These are phyloP conservation scores for Pandion haliaetus DNA, from an alignment of 2,113 vertebrate genomes.

Conservation along the genomic window DNA sequence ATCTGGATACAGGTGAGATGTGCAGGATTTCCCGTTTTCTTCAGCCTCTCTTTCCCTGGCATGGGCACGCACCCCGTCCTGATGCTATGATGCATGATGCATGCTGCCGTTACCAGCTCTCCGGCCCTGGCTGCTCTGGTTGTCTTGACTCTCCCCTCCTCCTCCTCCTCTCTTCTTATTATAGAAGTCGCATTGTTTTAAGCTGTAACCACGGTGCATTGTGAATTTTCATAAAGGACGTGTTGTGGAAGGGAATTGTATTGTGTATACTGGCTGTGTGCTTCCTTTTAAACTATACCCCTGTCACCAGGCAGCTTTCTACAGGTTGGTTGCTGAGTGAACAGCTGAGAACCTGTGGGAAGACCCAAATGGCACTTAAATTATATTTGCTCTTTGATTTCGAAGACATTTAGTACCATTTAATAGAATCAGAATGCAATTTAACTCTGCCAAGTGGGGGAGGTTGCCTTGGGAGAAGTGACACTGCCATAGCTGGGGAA, in stretches of 20 bases:
- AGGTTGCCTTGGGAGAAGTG: conserved; percentile 50
- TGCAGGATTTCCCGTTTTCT: neutral
- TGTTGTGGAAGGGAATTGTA: conserved; percentile 37
- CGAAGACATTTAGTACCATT: conserved; percentile 70
- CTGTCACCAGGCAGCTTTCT: conserved; percentile 71
- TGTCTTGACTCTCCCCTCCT: neutral
- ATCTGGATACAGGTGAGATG: neutral
- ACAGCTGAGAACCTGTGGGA: conserved; percentile 74
- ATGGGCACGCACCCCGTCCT: fast-evolving
- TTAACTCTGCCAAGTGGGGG: conserved; percentile 61
- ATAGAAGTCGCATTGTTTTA: conserved; percentile 4
- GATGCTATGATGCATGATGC: fast-evolving
- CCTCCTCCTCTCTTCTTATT: conserved; percentile 2
- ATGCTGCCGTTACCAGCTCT: neutral
- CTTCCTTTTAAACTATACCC: conserved; percentile 68
- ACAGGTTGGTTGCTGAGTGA: conserved; percentile 67
- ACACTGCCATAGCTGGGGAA: conserved; percentile 48
- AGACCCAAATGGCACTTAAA: conserved; percentile 78
- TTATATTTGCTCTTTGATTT: conserved; percentile 79
- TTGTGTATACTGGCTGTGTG: conserved; percentile 39
- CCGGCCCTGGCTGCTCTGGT: neutral
- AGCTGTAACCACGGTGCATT: neutral
- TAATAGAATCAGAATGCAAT: conserved; percentile 68
- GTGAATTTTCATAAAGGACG: conserved; percentile 64
- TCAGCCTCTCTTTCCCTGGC: neutral